A percentile compares a stretch with the other conserved stretches of the same genome.
phyloP scores from a whole-genome alignment of 1,140 invertebrate species.

The Delia radicum region DNA sequence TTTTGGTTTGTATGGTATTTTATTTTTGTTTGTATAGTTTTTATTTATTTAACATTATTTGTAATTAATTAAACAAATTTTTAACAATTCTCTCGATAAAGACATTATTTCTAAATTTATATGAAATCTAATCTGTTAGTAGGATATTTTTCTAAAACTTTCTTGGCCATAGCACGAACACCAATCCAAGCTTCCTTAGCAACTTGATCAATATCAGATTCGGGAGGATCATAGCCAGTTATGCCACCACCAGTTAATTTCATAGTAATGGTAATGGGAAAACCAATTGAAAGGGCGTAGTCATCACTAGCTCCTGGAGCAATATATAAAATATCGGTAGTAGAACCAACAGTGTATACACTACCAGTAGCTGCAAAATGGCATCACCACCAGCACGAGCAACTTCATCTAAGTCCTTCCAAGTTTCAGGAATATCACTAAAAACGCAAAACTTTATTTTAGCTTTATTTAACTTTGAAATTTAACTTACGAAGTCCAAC shows the following conservation, averaged over 20 bases:
- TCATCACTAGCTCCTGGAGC: constrained; percentile 66
- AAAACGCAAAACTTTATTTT: too few species aligned
- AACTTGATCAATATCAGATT: constrained; percentile 62
- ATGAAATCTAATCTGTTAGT: too few species aligned
- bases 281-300: constrained; percentile 62
- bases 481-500: constrained; percentile 59
- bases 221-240: constrained; percentile 67
- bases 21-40: too few species aligned
- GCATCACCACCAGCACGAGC: constrained; percentile 55
- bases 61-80: too few species aligned
- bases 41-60: too few species aligned
- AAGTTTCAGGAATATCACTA: constrained; percentile 48
- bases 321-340: constrained; percentile 61
- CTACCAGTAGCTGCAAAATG: constrained; percentile 57
- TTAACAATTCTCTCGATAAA: too few species aligned
- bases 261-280: constrained; percentile 68
- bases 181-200: constrained; percentile 70
- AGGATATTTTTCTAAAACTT: constrained; percentile 36
- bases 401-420: constrained; percentile 53
- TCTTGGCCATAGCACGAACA: constrained; percentile 57
- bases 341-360: constrained; percentile 63
- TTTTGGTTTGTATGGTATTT: too few species aligned
- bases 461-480: not conserved
- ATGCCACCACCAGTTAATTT: constrained; percentile 66
- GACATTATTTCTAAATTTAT: too few species aligned